Conservation (phyloP, 2,888 invertebrate species). For the Brenthis hecate region DNA sequence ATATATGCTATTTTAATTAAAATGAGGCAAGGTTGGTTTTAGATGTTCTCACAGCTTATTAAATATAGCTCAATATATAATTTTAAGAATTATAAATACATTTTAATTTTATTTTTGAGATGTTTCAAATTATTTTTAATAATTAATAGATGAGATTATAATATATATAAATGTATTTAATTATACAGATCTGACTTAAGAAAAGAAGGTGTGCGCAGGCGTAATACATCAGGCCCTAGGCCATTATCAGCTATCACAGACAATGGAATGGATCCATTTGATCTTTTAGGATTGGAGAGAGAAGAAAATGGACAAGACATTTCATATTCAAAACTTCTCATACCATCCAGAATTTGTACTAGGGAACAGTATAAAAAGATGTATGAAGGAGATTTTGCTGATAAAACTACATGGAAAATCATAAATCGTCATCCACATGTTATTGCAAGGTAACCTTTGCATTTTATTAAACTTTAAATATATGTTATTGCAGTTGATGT, state of each 20-base stretch:
- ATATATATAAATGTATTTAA: constrained; percentile 21
- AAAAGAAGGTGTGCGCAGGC: constrained; percentile 88
- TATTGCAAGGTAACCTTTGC: constrained; percentile 78
- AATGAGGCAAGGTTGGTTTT: no score
- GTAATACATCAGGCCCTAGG: constrained; percentile 91
- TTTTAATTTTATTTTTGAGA: no score
- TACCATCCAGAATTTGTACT: constrained; percentile 84
- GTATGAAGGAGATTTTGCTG: constrained; percentile 74
- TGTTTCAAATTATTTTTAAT: no score
- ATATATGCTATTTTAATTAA: no score
- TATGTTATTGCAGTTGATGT: constrained; percentile 25
- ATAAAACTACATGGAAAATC: constrained; percentile 71
- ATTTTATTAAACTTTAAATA: background rate
- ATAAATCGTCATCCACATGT: constrained; percentile 78
- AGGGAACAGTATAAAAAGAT: constrained; percentile 75
- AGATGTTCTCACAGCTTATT: no score
- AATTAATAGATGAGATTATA: no score
- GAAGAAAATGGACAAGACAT: constrained; percentile 94
- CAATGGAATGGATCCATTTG: constrained; percentile 91
- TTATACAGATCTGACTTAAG: constrained; percentile 82
- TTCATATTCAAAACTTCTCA: constrained; percentile 92
- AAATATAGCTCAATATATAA: no score
- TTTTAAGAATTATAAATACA: no score
- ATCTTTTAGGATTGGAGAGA: constrained; percentile 90
- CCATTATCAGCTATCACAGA: constrained; percentile 93